These are phyloP conservation scores for Cistogaster globosa DNA, from an alignment of 2,888 invertebrate species.

Conservation along the genomic window DNA sequence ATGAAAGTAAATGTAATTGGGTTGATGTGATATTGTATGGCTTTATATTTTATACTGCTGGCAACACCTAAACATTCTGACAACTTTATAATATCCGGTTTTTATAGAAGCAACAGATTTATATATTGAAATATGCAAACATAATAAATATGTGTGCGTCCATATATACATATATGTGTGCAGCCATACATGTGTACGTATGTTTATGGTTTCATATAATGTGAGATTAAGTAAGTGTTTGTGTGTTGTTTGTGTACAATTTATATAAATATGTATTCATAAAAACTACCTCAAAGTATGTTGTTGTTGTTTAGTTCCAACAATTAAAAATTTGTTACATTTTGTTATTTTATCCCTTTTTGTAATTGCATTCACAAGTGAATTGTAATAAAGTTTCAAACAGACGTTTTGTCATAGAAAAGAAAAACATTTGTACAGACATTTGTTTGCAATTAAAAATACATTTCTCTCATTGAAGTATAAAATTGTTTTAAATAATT, in stretches of 20 bases:
- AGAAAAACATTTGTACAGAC: neutral
- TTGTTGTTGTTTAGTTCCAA: no score
- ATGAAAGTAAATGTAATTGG: neutral
- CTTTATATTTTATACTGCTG: conserved; percentile 32
- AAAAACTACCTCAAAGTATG: no score
- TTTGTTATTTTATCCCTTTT: no score
- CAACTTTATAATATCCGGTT: conserved; percentile 66
- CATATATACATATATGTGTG: neutral
- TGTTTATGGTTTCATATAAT: conserved; percentile 1
- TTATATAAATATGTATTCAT: no score
- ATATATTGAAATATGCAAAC: conserved; percentile 1
- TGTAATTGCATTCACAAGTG: no score
- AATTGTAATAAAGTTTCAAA: no score
- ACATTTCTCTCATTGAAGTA: conserved; percentile 1
- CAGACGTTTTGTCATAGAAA: neutral
- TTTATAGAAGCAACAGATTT: conserved; percentile 58
- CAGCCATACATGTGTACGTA: no score
- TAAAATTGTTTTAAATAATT: conserved; percentile 25
- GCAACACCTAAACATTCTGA: conserved; percentile 55
- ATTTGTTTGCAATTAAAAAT: conserved; percentile 47
- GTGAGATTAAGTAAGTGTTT: neutral
- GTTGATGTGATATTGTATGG: conserved; percentile 18
- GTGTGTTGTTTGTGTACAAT: no score
- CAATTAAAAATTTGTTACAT: no score
- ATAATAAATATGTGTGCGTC: neutral